Evolutionary conservation across 2,888 invertebrate species (phyloP).

Genomic region (Zonitis immaculata): DNA sequence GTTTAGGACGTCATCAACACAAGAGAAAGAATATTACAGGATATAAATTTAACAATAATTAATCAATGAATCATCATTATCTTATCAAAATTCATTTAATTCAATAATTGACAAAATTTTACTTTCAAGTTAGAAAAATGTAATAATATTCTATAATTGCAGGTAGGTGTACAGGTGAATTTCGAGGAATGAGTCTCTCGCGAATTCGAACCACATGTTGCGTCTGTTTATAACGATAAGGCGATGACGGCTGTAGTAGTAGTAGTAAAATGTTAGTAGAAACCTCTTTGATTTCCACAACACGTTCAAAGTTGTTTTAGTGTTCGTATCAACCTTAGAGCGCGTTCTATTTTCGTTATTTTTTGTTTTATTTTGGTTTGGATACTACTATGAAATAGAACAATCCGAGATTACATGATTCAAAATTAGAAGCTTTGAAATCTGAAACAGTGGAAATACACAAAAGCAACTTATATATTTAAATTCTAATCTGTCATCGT

Average conservation of each 20-base stretch:
- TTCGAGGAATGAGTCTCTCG: conserved; percentile 14
- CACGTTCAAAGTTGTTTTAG: conserved; percentile 30
- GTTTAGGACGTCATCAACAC: conserved; percentile 1
- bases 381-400: conserved; percentile 30
- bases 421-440: neutral
- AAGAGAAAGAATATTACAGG: conserved; percentile 2
- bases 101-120: too few species aligned
- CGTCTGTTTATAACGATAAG: conserved; percentile 23
- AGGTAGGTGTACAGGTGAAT: conserved; percentile 9
- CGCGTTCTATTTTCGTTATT: too few species aligned
- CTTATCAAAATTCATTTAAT: too few species aligned
- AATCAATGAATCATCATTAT: neutral
- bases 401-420: conserved; percentile 10
- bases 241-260: conserved; percentile 5
- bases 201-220: conserved; percentile 31
- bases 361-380: conserved; percentile 31
- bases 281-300: conserved; percentile 26
- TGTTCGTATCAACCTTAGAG: conserved; percentile 19
- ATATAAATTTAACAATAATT: conserved; percentile 1
- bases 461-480: neutral
- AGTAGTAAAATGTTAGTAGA: neutral
- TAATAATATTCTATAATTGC: too few species aligned
- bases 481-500: neutral
- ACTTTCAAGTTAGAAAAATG: too few species aligned
- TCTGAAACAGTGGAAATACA: neutral